Percentiles rank a stretch among this genome's conserved stretches.
Evolutionary conservation across 2,113 vertebrate species (phyloP).

Genomic region (Rhinolophus sinicus): DNA sequence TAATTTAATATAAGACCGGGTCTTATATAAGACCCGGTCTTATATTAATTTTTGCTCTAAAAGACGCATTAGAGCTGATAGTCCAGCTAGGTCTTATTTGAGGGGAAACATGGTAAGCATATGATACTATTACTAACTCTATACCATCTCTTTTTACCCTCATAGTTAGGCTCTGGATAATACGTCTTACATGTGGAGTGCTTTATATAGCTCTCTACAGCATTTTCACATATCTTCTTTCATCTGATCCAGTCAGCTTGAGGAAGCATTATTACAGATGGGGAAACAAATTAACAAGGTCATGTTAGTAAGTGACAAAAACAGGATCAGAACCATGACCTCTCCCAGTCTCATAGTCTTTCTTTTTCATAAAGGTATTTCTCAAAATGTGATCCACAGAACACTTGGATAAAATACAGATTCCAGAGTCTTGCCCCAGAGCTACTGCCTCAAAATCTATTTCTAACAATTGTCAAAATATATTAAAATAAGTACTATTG

Average conservation of each 20-base stretch:
- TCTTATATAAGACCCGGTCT: too few species aligned
- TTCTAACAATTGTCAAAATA: background rate
- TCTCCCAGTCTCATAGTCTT: background rate
- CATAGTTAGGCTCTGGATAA: background rate
- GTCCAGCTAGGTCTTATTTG: too few species aligned
- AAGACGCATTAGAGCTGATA: too few species aligned
- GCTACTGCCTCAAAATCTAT: background rate
- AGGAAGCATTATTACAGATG: background rate
- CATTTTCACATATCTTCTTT: background rate
- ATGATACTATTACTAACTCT: conserved; percentile 9
- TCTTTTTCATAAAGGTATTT: background rate
- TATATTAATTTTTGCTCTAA: too few species aligned
- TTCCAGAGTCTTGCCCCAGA: background rate
- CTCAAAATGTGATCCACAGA: background rate
- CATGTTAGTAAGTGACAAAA: background rate
- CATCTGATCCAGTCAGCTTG: background rate
- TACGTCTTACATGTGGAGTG: background rate
- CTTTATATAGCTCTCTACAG: background rate
- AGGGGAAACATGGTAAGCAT: background rate
- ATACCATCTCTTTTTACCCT: background rate
- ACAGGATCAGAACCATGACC: background rate
- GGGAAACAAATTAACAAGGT: background rate
- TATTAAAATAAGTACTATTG: background rate
- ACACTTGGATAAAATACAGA: background rate
- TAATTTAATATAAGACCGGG: too few species aligned